Conservation (phyloP, 2,797 vertebrate species). For the Rallus crepitans region DNA sequence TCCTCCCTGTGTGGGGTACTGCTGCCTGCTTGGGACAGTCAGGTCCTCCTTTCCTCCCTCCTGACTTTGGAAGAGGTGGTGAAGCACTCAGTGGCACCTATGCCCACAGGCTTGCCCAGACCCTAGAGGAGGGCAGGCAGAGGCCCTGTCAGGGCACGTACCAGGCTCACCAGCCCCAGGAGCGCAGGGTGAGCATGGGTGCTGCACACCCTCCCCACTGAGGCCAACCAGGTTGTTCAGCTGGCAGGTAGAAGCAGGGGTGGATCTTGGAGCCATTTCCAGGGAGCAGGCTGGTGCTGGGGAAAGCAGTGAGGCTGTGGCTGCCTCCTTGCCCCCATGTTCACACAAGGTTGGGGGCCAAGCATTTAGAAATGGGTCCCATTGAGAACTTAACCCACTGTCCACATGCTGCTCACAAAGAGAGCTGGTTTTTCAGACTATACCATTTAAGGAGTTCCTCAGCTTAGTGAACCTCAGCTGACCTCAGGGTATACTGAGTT, state of each 20-base stretch:
- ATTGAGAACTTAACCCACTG: not conserved
- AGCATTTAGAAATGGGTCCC: not conserved
- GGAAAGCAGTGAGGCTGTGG: not conserved
- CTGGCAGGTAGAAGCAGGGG: not conserved
- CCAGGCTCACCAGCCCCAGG: not conserved
- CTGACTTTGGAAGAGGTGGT: not conserved
- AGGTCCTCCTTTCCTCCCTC: not conserved
- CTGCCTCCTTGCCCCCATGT: not conserved
- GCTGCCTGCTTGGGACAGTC: not conserved
- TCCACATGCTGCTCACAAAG: rapidly evolving
- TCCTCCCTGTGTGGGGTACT: constrained; percentile 25
- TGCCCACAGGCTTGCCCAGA: not conserved
- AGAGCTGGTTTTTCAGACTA: not conserved
- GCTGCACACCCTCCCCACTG: not conserved
- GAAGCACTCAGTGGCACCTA: rapidly evolving
- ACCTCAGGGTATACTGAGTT: constrained; percentile 25
- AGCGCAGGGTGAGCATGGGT: rapidly evolving
- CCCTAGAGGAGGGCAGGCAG: not conserved
- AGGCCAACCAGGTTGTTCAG: constrained; percentile 26
- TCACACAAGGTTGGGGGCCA: not conserved
- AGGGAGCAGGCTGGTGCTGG: not conserved
- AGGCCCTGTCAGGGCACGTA: rapidly evolving
- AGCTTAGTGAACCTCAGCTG: constrained; percentile 39
- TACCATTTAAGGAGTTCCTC: constrained; percentile 60
- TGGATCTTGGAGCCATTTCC: constrained; percentile 4